Conservation (phyloP, 2,888 invertebrate species). For the Diaprepes abbreviatus region DNA sequence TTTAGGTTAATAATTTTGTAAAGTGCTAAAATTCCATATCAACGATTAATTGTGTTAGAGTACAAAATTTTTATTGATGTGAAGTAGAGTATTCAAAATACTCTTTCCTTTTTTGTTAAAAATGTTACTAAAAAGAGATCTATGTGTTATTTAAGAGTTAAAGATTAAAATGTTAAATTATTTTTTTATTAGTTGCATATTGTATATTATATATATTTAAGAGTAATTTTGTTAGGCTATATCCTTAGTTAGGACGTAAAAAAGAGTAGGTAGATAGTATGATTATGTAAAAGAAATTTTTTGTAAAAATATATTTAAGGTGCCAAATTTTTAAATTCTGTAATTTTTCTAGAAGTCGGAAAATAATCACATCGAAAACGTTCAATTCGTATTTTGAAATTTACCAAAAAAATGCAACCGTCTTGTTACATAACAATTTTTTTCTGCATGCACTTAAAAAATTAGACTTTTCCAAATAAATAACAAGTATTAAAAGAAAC, state of each 20-base stretch:
- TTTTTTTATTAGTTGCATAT: slow-evolving; percentile 13
- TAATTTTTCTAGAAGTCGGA: neutral
- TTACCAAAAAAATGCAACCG: neutral
- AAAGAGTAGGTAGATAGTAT: slow-evolving; percentile 2
- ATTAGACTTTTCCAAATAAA: too few relatives aligned
- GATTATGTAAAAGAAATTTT: slow-evolving; percentile 2
- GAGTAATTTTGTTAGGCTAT: neutral
- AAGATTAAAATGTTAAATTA: slow-evolving; percentile 4
- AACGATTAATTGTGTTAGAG: slow-evolving; percentile 12
- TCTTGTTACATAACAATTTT: neutral
- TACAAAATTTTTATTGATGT: neutral
- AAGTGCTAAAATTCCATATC: neutral
- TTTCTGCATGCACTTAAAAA: too few relatives aligned
- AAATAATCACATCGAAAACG: neutral
- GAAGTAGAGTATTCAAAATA: neutral
- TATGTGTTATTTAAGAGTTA: slow-evolving; percentile 6
- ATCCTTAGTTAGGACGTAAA: slow-evolving; percentile 2
- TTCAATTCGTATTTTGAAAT: neutral
- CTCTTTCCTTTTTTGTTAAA: slow-evolving; percentile 1
- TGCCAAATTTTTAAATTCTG: slow-evolving; percentile 22
- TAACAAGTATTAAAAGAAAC: too few relatives aligned
- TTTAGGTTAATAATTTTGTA: neutral
- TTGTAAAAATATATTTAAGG: slow-evolving; percentile 17
- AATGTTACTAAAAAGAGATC: neutral
- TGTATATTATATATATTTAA: slow-evolving; percentile 6